A percentile compares a stretch with the other conserved stretches of the same genome.
phyloP scores from a whole-genome alignment of 2,113 vertebrate genomes.

The Anoplopoma fimbria region DNA sequence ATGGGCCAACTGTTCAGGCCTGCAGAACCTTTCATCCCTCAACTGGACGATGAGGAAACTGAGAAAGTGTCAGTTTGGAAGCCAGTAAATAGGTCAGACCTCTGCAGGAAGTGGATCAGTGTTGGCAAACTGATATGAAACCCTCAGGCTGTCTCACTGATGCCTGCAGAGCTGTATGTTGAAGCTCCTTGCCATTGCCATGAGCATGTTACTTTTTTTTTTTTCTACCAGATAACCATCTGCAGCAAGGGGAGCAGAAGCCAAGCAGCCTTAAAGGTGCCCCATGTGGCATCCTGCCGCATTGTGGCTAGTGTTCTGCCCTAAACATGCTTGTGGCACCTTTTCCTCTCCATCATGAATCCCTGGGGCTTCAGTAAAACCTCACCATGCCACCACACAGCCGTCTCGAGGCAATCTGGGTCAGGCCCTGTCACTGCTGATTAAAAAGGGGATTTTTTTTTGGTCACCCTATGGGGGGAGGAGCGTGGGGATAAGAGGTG shows the following conservation, averaged over 20 bases:
- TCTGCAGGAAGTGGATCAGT: slow-evolving; percentile 58
- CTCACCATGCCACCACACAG: slow-evolving; percentile 42
- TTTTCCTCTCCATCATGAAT: slow-evolving; percentile 42
- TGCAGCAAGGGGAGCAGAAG: not conserved
- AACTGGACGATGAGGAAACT: slow-evolving; percentile 9
- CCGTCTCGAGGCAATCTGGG: slow-evolving; percentile 76
- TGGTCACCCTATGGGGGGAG: slow-evolving; percentile 56
- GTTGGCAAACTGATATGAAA: slow-evolving; percentile 53
- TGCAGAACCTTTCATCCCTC: slow-evolving; percentile 18
- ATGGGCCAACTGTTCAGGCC: slow-evolving; percentile 5
- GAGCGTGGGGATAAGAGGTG: slow-evolving; percentile 66
- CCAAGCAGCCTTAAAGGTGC: slow-evolving; percentile 1
- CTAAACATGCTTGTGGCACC: slow-evolving; percentile 26
- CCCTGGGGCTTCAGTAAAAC: slow-evolving; percentile 58
- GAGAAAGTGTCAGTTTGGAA: slow-evolving; percentile 39
- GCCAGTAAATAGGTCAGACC: slow-evolving; percentile 64
- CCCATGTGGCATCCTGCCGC: slow-evolving; percentile 4
- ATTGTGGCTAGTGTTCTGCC: slow-evolving; percentile 17
- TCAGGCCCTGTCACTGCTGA: slow-evolving; percentile 80
- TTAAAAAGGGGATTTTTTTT: slow-evolving; percentile 81
- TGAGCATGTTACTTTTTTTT: not conserved
- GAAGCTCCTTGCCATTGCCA: slow-evolving; percentile 27
- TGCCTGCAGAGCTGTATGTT: slow-evolving; percentile 28
- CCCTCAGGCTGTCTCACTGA: slow-evolving; percentile 36
- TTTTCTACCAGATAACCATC: slow-evolving; percentile 12